A percentile compares a stretch with the other conserved stretches of the same genome.
These are phyloP conservation scores for Cabera pusaria DNA, from an alignment of 2,888 invertebrate species.

Conservation along the genomic window DNA sequence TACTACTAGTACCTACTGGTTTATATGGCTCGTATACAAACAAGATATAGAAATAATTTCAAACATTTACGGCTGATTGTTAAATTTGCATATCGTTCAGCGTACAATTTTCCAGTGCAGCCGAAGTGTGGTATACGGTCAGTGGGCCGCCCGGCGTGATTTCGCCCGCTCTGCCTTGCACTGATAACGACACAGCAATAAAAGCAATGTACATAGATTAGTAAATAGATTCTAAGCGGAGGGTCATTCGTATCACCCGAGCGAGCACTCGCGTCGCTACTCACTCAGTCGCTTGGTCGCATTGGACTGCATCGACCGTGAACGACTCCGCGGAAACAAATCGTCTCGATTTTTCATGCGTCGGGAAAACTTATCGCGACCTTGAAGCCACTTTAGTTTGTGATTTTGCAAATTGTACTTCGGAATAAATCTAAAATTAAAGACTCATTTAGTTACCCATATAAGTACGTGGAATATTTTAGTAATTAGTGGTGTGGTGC, in stretches of 20 bases:
- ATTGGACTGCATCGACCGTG: slow-evolving; percentile 42
- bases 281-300: slow-evolving; percentile 44
- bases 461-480: slow-evolving; percentile 30
- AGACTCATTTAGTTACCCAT: slow-evolving; percentile 21
- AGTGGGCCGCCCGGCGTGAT: slow-evolving; percentile 42
- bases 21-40: no score
- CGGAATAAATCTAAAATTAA: no score
- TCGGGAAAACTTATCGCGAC: slow-evolving; percentile 62
- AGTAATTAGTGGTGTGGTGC: slow-evolving; percentile 6
- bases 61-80: no score
- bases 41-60: no score
- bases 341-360: slow-evolving; percentile 55
- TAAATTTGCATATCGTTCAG: no score
- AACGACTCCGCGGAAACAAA: slow-evolving; percentile 29
- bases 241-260: slow-evolving; percentile 28
- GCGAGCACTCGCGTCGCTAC: slow-evolving; percentile 3
- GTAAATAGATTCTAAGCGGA: slow-evolving; percentile 19
- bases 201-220: slow-evolving; percentile 15
- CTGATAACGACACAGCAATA: slow-evolving; percentile 64
- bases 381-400: slow-evolving; percentile 60
- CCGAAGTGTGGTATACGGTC: slow-evolving; percentile 22
- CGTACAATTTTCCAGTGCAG: slow-evolving; percentile 16
- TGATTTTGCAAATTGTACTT: slow-evolving; percentile 42
- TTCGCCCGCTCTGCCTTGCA: slow-evolving; percentile 62
- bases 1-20: no score